Evolutionary conservation across 2,888 invertebrate species (phyloP).

Genomic region (Ochlodes sylvanus): DNA sequence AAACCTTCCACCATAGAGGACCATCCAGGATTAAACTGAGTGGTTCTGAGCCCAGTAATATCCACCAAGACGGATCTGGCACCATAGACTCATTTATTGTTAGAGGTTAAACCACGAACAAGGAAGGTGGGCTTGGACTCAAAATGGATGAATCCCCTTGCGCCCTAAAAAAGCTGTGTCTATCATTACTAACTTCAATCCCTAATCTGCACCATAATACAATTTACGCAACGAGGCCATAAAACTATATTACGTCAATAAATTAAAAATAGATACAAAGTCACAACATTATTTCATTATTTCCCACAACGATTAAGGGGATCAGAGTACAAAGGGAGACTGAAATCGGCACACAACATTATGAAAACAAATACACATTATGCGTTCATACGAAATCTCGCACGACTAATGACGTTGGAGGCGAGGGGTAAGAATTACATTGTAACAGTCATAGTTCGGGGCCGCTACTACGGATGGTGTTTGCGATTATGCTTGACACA

Average conservation of each 20-base stretch:
- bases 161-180: constrained; percentile 40
- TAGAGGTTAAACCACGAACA: too few species aligned
- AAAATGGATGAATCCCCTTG: too few species aligned
- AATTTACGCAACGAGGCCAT: constrained; percentile 45
- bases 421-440: constrained; percentile 81
- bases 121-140: too few species aligned
- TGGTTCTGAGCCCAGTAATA: too few species aligned
- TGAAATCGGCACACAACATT: constrained; percentile 72
- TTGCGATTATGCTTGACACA: background rate
- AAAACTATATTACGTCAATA: constrained; percentile 63
- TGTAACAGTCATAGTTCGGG: constrained; percentile 78
- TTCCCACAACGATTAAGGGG: constrained; percentile 80
- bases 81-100: too few species aligned
- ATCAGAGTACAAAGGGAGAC: constrained; percentile 64
- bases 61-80: too few species aligned
- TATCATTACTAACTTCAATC: constrained; percentile 41
- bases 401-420: constrained; percentile 82
- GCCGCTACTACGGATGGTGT: constrained; percentile 35
- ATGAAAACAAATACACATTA: constrained; percentile 82
- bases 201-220: constrained; percentile 22
- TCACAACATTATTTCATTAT: constrained; percentile 61
- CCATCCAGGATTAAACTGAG: too few species aligned
- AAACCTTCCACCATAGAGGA: too few species aligned
- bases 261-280: constrained; percentile 63
- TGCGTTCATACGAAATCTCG: constrained; percentile 78